Percentiles rank a stretch among this genome's conserved stretches.
These are phyloP conservation scores for Bombus pyrosoma DNA, from an alignment of 1,140 invertebrate species.

Conservation along the genomic window DNA sequence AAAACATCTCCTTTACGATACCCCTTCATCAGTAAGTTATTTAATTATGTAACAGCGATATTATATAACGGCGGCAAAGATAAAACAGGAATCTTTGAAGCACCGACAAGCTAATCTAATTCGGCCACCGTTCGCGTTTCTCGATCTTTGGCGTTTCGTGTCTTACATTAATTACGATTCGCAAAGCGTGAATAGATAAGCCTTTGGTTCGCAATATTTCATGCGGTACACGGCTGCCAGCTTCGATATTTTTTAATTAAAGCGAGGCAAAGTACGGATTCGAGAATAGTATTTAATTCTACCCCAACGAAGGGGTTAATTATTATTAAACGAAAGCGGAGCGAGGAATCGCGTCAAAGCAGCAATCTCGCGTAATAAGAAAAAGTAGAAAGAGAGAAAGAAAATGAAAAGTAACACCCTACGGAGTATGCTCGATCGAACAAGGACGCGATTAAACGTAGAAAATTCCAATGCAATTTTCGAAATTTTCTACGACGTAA, in stretches of 20 bases:
- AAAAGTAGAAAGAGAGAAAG: neutral
- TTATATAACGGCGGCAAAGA: neutral
- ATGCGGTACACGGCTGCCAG: neutral
- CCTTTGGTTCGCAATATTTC: neutral
- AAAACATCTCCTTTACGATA: too few species aligned
- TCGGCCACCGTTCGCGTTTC: neutral
- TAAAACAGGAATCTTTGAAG: neutral
- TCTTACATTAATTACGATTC: neutral
- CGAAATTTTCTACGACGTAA: too few species aligned
- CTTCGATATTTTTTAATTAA: constrained; percentile 14
- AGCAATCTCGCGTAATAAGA: neutral
- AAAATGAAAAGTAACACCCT: too few species aligned
- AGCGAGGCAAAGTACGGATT: neutral
- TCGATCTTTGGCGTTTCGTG: neutral
- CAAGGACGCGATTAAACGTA: too few species aligned
- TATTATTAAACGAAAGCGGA: neutral
- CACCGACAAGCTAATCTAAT: neutral
- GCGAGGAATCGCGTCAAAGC: neutral
- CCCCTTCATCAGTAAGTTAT: too few species aligned
- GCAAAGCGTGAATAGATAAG: neutral
- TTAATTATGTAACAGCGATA: too few species aligned
- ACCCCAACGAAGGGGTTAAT: neutral
- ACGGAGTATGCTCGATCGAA: too few species aligned
- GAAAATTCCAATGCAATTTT: too few species aligned
- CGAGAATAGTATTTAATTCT: neutral